Evolutionary conservation across 1,140 invertebrate genomes (phyloP).

Genomic region (Macrosteles quadrilineatus): DNA sequence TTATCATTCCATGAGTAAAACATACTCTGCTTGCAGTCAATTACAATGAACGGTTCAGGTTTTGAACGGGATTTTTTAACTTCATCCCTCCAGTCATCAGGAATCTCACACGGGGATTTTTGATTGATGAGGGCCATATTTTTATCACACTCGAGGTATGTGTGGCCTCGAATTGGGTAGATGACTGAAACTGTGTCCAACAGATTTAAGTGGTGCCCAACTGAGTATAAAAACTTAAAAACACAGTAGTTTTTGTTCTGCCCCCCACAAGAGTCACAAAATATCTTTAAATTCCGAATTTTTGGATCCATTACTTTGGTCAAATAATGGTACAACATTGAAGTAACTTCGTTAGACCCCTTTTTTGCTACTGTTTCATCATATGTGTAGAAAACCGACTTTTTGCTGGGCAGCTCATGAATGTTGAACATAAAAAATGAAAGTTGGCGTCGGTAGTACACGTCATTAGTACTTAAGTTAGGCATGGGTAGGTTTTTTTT

Average conservation of each 20-base stretch:
- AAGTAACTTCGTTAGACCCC: constrained; percentile 30
- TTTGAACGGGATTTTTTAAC: constrained; percentile 32
- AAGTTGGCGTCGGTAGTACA: constrained; percentile 21
- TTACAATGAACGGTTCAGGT: constrained; percentile 37
- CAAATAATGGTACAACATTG: constrained; percentile 28
- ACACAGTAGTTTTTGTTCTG: constrained; percentile 23
- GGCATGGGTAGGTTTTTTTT: constrained; percentile 26
- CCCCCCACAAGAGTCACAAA: constrained; percentile 19
- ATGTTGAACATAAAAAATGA: constrained; percentile 29
- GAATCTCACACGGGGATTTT: constrained; percentile 30
- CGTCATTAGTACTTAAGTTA: constrained; percentile 30
- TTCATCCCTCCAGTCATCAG: constrained; percentile 29
- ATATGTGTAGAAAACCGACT: constrained; percentile 31
- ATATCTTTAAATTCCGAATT: constrained; percentile 17
- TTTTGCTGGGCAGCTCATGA: constrained; percentile 16
- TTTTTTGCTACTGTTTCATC: constrained; percentile 34
- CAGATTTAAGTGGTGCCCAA: constrained; percentile 32
- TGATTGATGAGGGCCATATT: constrained; percentile 33
- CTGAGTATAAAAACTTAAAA: constrained; percentile 35
- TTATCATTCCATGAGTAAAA: constrained; percentile 30
- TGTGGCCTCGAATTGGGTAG: constrained; percentile 35
- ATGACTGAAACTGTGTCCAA: constrained; percentile 26
- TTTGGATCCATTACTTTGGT: background rate
- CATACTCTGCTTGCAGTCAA: constrained; percentile 28
- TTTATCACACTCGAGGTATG: constrained; percentile 35